Conservation (phyloP, 2,888 invertebrate species). For the Hermaeophaga mercurialis region DNA sequence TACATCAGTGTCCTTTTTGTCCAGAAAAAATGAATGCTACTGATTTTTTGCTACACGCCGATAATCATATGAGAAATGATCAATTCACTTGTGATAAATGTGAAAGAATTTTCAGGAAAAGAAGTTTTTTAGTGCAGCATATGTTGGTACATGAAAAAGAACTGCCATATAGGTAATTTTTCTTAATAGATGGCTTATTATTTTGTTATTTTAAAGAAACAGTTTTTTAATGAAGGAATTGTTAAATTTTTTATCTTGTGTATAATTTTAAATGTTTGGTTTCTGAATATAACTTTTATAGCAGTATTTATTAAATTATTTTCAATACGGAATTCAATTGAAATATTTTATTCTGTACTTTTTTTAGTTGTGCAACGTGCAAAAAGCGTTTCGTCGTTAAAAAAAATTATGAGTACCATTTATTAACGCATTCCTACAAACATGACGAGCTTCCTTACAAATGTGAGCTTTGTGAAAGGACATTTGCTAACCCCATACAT, state of each 20-base stretch:
- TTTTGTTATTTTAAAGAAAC: too few relatives aligned
- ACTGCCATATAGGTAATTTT: constrained; percentile 48
- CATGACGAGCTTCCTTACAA: constrained; percentile 45
- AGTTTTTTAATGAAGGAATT: too few relatives aligned
- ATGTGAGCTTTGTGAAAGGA: constrained; percentile 46
- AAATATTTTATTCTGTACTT: constrained; percentile 46
- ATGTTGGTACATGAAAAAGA: constrained; percentile 48
- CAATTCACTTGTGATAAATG: constrained; percentile 48
- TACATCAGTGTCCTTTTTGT: constrained; percentile 47
- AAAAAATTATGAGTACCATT: constrained; percentile 48
- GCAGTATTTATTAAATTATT: too few relatives aligned
- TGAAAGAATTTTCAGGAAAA: constrained; percentile 46
- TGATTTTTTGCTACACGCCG: constrained; percentile 43
- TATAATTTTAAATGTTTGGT: too few relatives aligned
- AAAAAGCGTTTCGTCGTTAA: constrained; percentile 50
- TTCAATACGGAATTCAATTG: too few relatives aligned
- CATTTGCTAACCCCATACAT: constrained; percentile 50
- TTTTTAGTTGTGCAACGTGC: constrained; percentile 47
- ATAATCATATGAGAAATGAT: constrained; percentile 43
- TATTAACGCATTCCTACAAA: constrained; percentile 42
- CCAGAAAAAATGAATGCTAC: constrained; percentile 38
- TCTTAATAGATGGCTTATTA: too few relatives aligned
- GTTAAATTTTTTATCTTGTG: too few relatives aligned
- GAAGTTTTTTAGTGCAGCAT: constrained; percentile 49
- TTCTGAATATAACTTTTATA: too few relatives aligned